These are phyloP conservation scores for Watsonalla cultraria DNA, from an alignment of 2,888 invertebrate genomes.

Conservation along the genomic window DNA sequence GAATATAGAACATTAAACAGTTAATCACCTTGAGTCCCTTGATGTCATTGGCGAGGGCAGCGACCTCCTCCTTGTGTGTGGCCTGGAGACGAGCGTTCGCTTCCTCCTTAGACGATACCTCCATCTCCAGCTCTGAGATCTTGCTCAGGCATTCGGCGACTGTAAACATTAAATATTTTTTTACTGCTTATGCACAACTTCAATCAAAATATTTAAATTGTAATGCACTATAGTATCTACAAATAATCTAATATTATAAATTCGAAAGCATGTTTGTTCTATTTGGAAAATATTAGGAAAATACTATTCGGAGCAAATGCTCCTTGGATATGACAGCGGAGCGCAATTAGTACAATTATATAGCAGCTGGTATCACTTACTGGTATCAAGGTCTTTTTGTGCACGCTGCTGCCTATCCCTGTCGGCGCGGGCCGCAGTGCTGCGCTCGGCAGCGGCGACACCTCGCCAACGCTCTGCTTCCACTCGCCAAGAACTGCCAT, in stretches of 20 bases:
- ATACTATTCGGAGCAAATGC: no score
- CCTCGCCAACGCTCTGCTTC: constrained; percentile 73
- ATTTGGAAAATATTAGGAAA: no score
- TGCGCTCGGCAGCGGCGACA: constrained; percentile 67
- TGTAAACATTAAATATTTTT: constrained; percentile 31
- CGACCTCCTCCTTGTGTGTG: constrained; percentile 63
- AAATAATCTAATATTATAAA: no score
- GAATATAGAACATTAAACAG: background rate
- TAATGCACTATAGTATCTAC: no score
- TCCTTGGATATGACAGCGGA: no score
- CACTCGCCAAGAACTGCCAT: constrained; percentile 64
- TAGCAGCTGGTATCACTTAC: constrained; percentile 40
- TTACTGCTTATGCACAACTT: no score
- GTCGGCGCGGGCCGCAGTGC: constrained; percentile 67
- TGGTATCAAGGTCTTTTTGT: constrained; percentile 72
- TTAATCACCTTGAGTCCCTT: constrained; percentile 63
- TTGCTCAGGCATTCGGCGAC: constrained; percentile 79
- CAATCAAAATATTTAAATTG: no score
- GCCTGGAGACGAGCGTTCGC: constrained; percentile 70
- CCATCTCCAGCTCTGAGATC: constrained; percentile 77
- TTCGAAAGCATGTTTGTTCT: no score
- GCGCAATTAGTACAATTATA: background rate
- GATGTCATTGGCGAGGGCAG: constrained; percentile 61
- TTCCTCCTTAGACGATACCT: constrained; percentile 74
- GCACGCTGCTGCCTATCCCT: constrained; percentile 67